Conservation (phyloP, 2,113 vertebrate species). For the Mobula hypostoma region DNA sequence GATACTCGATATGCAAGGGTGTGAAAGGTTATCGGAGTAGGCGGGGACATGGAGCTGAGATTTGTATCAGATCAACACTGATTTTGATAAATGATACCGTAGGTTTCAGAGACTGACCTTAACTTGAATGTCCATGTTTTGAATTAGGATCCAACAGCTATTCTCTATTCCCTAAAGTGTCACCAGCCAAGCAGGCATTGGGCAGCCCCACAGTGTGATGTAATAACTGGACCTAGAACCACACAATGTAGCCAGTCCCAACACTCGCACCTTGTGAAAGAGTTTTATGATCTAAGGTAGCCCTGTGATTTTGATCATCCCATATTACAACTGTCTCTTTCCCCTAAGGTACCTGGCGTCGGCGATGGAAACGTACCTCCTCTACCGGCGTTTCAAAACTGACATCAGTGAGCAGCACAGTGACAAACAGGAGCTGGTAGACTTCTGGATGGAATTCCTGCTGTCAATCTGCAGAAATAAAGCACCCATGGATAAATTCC, state of each 20-base stretch:
- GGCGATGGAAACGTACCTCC: slow-evolving; percentile 77
- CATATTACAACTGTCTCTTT: background rate
- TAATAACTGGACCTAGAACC: too few species aligned
- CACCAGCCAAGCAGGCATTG: background rate
- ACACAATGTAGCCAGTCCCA: background rate
- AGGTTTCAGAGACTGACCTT: too few species aligned
- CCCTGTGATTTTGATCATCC: background rate
- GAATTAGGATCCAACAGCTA: background rate
- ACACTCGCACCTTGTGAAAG: background rate
- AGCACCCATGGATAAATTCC: slow-evolving; percentile 51
- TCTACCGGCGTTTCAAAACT: slow-evolving; percentile 70
- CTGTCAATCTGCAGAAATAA: slow-evolving; percentile 67
- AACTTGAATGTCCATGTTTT: too few species aligned
- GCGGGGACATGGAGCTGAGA: too few species aligned
- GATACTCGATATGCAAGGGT: too few species aligned
- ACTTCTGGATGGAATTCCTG: slow-evolving; percentile 82
- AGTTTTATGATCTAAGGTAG: background rate
- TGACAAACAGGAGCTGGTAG: slow-evolving; percentile 56
- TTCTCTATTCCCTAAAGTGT: background rate
- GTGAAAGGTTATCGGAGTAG: too few species aligned
- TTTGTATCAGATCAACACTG: too few species aligned
- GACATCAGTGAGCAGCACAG: slow-evolving; percentile 50
- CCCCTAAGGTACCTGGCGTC: slow-evolving; percentile 71
- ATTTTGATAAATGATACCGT: too few species aligned
- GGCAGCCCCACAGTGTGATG: too few species aligned